Conservation (phyloP, 2,113 vertebrate species). For the Rafetus swinhoei region DNA sequence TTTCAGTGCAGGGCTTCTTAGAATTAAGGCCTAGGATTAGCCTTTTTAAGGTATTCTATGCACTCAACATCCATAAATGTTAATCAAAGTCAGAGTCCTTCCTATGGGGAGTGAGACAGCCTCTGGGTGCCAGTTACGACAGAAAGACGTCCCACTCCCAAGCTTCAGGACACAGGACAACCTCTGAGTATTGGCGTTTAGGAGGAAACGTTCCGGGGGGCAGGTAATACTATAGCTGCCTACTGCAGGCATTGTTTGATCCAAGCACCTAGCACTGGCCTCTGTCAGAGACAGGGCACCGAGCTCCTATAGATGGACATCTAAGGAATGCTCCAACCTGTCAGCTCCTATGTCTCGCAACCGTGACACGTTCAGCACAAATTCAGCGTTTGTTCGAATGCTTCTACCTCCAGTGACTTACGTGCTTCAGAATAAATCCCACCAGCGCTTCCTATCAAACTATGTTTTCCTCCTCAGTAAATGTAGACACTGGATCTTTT, state of each 20-base stretch:
- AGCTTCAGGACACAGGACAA: background rate
- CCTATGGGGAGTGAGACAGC: background rate
- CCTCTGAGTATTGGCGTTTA: background rate
- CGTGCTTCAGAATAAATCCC: background rate
- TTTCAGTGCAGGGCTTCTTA: background rate
- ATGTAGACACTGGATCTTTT: background rate
- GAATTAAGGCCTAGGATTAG: background rate
- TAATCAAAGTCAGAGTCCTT: background rate
- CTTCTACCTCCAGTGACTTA: too few species aligned
- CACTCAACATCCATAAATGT: background rate
- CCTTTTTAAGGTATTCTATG: background rate
- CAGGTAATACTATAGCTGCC: background rate
- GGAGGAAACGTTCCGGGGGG: background rate
- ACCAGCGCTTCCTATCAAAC: background rate
- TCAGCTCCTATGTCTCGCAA: too few species aligned
- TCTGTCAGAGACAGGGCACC: background rate
- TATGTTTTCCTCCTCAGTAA: background rate
- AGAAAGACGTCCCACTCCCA: background rate
- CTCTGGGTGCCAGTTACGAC: background rate
- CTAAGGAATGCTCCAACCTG: background rate
- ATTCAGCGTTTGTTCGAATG: too few species aligned
- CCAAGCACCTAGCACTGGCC: background rate
- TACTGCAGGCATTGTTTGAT: background rate
- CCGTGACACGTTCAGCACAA: too few species aligned
- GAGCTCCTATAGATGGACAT: background rate